Conservation (phyloP, 2,888 invertebrate species). For the Tetranychus piercei region DNA sequence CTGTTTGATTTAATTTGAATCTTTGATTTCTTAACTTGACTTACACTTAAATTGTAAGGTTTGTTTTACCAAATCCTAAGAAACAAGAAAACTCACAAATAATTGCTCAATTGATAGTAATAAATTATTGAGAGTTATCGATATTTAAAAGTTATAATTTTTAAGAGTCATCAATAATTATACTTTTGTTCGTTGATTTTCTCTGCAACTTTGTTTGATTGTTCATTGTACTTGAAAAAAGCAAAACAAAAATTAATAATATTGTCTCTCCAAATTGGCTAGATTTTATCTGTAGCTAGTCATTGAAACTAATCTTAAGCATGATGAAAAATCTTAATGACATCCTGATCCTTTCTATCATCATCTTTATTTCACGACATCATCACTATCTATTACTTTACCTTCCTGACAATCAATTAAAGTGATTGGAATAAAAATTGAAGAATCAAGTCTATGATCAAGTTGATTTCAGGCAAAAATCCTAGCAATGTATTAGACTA, state of each 20-base stretch:
- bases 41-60: too few relatives aligned
- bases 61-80: too few relatives aligned
- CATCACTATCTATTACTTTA: background rate
- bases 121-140: too few relatives aligned
- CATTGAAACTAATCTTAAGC: background rate
- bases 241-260: background rate
- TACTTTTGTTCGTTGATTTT: too few relatives aligned
- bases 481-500: background rate
- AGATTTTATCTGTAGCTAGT: background rate
- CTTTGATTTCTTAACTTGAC: too few relatives aligned
- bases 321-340: background rate
- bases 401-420: background rate
- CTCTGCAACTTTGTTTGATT: background rate
- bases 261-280: background rate
- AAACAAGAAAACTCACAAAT: too few relatives aligned
- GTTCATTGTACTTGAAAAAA: background rate
- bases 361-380: background rate
- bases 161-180: too few relatives aligned
- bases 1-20: too few relatives aligned
- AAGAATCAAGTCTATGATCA: background rate
- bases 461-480: background rate
- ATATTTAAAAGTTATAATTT: too few relatives aligned
- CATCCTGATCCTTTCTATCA: background rate
- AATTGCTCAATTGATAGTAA: too few relatives aligned
- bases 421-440: background rate